These are phyloP conservation scores for Larimichthys polyactis DNA, from an alignment of 2,113 vertebrate species.

Conservation along the genomic window DNA sequence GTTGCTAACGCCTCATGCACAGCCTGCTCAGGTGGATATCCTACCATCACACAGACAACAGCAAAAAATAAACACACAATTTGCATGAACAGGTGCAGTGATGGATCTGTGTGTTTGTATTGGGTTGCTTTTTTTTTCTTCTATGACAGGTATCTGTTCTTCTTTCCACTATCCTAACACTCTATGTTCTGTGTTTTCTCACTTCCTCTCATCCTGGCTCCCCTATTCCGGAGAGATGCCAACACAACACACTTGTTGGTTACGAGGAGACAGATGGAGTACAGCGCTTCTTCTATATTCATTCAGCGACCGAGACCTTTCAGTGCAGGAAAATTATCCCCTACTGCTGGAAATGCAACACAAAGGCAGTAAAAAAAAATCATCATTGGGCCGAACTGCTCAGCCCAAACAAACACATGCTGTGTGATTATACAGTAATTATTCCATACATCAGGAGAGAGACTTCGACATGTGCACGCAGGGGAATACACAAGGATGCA, in stretches of 20 bases:
- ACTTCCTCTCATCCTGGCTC: slow-evolving; percentile 29
- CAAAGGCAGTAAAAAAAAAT: slow-evolving; percentile 30
- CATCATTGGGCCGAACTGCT: slow-evolving; percentile 45
- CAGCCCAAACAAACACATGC: slow-evolving; percentile 43
- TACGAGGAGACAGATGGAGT: slow-evolving; percentile 55
- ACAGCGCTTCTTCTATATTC: slow-evolving; percentile 29
- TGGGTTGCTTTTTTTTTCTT: slow-evolving; percentile 4
- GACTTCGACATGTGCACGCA: not conserved
- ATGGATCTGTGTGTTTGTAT: slow-evolving; percentile 52
- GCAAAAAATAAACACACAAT: slow-evolving; percentile 51
- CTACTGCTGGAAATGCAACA: slow-evolving; percentile 36
- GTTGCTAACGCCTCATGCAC: slow-evolving; percentile 82
- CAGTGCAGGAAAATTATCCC: slow-evolving; percentile 42
- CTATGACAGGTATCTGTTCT: slow-evolving; percentile 37
- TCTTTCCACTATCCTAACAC: slow-evolving; percentile 38
- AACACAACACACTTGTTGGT: slow-evolving; percentile 64
- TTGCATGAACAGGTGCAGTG: slow-evolving; percentile 51
- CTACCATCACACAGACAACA: slow-evolving; percentile 68
- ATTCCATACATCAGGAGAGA: slow-evolving; percentile 36
- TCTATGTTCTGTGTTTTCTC: slow-evolving; percentile 17
- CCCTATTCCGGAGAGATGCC: slow-evolving; percentile 16
- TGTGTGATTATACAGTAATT: slow-evolving; percentile 44
- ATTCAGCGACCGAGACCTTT: slow-evolving; percentile 41
- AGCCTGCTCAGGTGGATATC: slow-evolving; percentile 84
- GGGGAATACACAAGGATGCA: not conserved